Evolutionary conservation across 1,140 invertebrate genomes (phyloP).

Genomic region (Sesamia nonagrioides): DNA sequence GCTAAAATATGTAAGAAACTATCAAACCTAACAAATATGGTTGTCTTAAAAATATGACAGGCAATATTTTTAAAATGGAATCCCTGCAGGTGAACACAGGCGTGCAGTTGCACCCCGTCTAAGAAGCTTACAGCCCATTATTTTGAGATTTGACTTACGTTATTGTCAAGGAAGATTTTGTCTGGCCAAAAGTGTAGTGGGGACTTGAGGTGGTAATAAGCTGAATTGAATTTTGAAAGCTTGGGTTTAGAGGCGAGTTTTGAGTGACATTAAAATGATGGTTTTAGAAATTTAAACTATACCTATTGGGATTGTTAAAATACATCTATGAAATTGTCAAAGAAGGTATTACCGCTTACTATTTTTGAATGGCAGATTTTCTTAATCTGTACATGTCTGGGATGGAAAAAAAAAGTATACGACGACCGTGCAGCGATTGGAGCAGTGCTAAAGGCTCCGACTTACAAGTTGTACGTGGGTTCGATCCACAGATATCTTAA

Average conservation of each 20-base stretch:
- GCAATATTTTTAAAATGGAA: constrained; percentile 43
- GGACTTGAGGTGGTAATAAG: not conserved
- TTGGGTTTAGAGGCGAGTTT: not conserved
- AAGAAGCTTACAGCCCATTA: constrained; percentile 63
- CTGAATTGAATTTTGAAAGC: not conserved
- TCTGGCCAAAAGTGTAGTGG: constrained; percentile 5
- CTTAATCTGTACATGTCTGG: too few species aligned
- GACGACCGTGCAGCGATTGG: too few species aligned
- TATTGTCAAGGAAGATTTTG: constrained; percentile 38
- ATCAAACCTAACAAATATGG: not conserved
- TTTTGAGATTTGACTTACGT: constrained; percentile 54
- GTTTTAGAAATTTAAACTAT: too few species aligned
- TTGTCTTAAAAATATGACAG: constrained; percentile 43
- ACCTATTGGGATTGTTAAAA: too few species aligned
- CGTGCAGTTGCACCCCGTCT: not conserved
- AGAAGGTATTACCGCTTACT: too few species aligned
- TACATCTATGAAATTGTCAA: too few species aligned
- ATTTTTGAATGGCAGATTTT: not conserved
- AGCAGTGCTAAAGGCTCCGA: too few species aligned
- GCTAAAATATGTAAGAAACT: not conserved
- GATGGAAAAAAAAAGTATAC: too few species aligned
- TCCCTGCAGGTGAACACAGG: constrained; percentile 22
- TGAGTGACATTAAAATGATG: not conserved
- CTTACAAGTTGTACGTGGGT: too few species aligned
- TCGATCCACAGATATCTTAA: too few species aligned